These are phyloP conservation scores for Sturmia bella DNA, from an alignment of 2,888 invertebrate genomes.

Conservation along the genomic window DNA sequence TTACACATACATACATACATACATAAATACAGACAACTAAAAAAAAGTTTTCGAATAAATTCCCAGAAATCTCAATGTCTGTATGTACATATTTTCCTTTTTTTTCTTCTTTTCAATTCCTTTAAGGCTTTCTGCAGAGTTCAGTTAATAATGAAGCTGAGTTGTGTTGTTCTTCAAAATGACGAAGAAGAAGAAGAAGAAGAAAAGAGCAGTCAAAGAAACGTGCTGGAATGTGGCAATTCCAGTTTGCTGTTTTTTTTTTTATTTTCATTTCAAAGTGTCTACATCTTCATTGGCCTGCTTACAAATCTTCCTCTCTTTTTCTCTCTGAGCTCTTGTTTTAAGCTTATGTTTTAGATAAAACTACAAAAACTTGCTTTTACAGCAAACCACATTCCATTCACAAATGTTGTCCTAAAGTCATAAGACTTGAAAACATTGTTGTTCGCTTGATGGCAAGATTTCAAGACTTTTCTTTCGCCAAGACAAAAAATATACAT, in stretches of 20 bases:
- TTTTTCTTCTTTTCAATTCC: constrained; percentile 30
- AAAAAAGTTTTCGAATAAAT: constrained; percentile 32
- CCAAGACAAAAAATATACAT: background rate
- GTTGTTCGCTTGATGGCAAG: constrained; percentile 1
- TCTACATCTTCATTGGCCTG: constrained; percentile 55
- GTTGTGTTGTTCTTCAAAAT: constrained; percentile 22
- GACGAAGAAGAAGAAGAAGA: constrained; percentile 8
- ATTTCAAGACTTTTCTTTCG: constrained; percentile 10
- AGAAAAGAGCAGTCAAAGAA: constrained; percentile 34
- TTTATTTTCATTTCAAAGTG: background rate
- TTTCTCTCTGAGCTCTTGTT: constrained; percentile 26
- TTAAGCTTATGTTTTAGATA: constrained; percentile 23
- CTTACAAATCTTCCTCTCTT: constrained; percentile 24
- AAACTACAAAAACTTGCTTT: constrained; percentile 39
- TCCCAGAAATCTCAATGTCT: constrained; percentile 43
- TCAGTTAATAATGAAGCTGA: constrained; percentile 41
- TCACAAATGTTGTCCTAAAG: constrained; percentile 26
- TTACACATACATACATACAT: constrained; percentile 5
- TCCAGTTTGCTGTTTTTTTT: constrained; percentile 55
- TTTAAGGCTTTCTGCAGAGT: constrained; percentile 49
- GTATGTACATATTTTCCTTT: constrained; percentile 2
- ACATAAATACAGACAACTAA: background rate
- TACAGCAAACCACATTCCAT: constrained; percentile 45
- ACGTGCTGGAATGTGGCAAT: constrained; percentile 67
- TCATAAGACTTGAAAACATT: constrained; percentile 21